Conservation (phyloP, 2,888 invertebrate genomes). For the Smittia aterrima region DNA sequence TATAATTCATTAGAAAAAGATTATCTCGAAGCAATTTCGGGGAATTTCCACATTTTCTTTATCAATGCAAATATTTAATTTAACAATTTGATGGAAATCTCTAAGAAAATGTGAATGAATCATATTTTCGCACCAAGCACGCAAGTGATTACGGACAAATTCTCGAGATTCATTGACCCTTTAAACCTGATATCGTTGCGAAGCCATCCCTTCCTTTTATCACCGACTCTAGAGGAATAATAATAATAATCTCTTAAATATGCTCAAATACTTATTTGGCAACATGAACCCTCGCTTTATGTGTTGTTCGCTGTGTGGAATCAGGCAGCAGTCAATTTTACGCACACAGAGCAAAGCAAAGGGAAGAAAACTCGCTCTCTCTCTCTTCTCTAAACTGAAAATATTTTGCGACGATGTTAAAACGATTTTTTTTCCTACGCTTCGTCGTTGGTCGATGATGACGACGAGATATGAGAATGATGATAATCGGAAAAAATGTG, state of each 20-base stretch:
- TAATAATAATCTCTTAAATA: constrained; percentile 42
- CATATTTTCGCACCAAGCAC: too few relatives aligned
- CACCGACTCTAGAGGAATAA: constrained; percentile 32
- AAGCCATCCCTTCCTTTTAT: constrained; percentile 16
- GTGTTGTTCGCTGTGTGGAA: constrained; percentile 5
- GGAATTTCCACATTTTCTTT: too few relatives aligned
- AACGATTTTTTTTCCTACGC: neutral
- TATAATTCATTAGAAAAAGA: too few relatives aligned
- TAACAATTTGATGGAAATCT: too few relatives aligned
- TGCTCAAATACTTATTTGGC: constrained; percentile 39
- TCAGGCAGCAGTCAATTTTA: constrained; percentile 1
- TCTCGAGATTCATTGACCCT: constrained; percentile 19
- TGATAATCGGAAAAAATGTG: constrained; percentile 19
- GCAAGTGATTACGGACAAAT: neutral
- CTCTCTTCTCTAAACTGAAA: constrained; percentile 6
- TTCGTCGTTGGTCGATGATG: neutral
- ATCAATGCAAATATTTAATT: too few relatives aligned
- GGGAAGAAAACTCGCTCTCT: neutral
- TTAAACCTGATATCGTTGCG: constrained; percentile 4
- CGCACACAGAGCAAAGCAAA: neutral
- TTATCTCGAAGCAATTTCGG: too few relatives aligned
- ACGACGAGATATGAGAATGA: constrained; percentile 11
- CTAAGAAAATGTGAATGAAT: too few relatives aligned
- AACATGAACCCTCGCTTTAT: constrained; percentile 37
- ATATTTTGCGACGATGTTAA: constrained; percentile 1